A percentile compares a stretch with the other conserved stretches of the same genome.
phyloP scores from a whole-genome alignment of 2,888 invertebrate genomes.

The Drosophila stalkeri region DNA sequence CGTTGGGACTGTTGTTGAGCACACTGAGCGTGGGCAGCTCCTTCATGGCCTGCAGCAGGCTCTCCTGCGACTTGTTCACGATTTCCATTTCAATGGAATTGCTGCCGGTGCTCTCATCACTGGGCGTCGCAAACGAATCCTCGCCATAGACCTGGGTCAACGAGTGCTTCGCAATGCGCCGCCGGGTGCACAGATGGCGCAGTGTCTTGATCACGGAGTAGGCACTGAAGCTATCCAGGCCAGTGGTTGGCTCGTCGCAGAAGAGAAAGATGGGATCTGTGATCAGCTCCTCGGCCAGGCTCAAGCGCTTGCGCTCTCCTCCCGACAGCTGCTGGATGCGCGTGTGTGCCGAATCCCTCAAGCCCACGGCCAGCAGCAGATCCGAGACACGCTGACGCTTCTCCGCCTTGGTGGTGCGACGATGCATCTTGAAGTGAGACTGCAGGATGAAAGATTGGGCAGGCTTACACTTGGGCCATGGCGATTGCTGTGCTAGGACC shows the following conservation, averaged over 20 bases:
- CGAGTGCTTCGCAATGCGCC: conserved; percentile 72
- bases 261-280: conserved; percentile 95
- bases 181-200: conserved; percentile 87
- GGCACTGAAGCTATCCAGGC: conserved; percentile 95
- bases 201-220: conserved; percentile 91
- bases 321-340: conserved; percentile 92
- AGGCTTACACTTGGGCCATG: not conserved
- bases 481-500: conserved; percentile 57
- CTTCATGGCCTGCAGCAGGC: conserved; percentile 53
- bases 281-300: conserved; percentile 94
- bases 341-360: conserved; percentile 90
- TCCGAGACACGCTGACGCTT: conserved; percentile 82
- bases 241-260: conserved; percentile 97
- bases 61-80: conserved; percentile 55
- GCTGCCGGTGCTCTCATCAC: conserved; percentile 59
- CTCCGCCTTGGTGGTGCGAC: conserved; percentile 85
- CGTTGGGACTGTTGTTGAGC: conserved; percentile 74
- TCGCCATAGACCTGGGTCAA: conserved; percentile 78
- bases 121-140: conserved; percentile 70
- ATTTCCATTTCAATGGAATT: conserved; percentile 83
- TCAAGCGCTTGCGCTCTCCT: conserved; percentile 94
- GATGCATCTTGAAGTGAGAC: conserved; percentile 92
- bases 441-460: conserved; percentile 77
- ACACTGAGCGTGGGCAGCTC: conserved; percentile 70
- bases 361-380: conserved; percentile 88